Percentiles rank a stretch among this genome's conserved stretches.
Evolutionary conservation across 2,797 vertebrate species (phyloP).

Genomic region (Lindbergichthys nudifrons): DNA sequence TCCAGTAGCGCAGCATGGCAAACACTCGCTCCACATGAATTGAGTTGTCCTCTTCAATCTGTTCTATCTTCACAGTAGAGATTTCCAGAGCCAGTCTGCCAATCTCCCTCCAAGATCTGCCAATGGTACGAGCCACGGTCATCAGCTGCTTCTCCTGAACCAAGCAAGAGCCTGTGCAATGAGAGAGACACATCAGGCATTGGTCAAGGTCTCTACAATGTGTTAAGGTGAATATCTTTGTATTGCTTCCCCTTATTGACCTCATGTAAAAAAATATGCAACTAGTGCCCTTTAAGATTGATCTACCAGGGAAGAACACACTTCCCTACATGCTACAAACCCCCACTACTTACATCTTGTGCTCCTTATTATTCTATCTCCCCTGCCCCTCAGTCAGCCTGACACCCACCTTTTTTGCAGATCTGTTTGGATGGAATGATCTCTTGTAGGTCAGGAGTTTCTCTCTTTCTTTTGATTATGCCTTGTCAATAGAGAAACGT

Average conservation of each 20-base stretch:
- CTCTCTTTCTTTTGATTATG: slow-evolving; percentile 29
- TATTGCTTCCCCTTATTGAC: too few relatives aligned
- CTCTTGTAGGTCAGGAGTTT: slow-evolving; percentile 25
- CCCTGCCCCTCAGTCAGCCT: neutral
- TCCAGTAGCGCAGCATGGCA: slow-evolving; percentile 79
- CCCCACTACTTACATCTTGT: neutral
- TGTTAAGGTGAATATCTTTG: neutral
- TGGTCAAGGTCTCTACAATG: neutral
- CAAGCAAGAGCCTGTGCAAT: slow-evolving; percentile 41
- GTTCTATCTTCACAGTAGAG: slow-evolving; percentile 74
- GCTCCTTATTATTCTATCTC: neutral
- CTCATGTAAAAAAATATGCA: too few relatives aligned
- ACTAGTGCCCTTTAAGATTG: neutral
- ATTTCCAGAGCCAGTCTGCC: slow-evolving; percentile 75
- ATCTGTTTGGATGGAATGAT: slow-evolving; percentile 43
- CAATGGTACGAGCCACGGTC: slow-evolving; percentile 73
- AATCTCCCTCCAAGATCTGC: slow-evolving; percentile 79
- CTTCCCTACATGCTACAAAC: neutral
- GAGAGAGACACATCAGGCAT: neutral
- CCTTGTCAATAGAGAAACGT: neutral
- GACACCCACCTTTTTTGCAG: slow-evolving; percentile 53
- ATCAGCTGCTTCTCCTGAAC: slow-evolving; percentile 84
- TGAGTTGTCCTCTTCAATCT: slow-evolving; percentile 78
- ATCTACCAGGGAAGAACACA: neutral
- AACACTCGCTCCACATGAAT: slow-evolving; percentile 76